Percentiles rank a stretch among this genome's conserved stretches.
phyloP scores from a whole-genome alignment of 2,888 invertebrate species.

The Drosophila fungiperda region DNA sequence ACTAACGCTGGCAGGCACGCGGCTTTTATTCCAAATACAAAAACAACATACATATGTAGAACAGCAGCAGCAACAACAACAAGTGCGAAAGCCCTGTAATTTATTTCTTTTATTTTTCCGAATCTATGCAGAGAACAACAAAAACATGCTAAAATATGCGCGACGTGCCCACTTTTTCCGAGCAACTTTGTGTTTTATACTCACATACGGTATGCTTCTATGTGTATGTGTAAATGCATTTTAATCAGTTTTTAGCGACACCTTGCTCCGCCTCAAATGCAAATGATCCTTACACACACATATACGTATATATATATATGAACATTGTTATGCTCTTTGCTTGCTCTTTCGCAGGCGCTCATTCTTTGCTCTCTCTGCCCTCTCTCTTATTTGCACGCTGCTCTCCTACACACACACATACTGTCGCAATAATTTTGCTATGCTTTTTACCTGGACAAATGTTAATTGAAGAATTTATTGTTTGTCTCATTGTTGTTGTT shows the following conservation, averaged over 20 bases:
- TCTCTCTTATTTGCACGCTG: conserved; percentile 25
- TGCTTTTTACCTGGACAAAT: conserved; percentile 78
- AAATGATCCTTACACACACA: conserved; percentile 71
- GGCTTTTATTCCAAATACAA: conserved; percentile 74
- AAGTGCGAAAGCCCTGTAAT: conserved; percentile 58
- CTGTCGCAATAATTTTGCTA: conserved; percentile 48
- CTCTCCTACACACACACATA: conserved; percentile 22
- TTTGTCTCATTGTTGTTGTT: conserved; percentile 75
- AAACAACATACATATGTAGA: conserved; percentile 67
- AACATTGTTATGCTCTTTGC: conserved; percentile 45
- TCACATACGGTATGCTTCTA: neutral
- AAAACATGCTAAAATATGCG: conserved; percentile 67
- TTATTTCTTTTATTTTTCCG: conserved; percentile 44
- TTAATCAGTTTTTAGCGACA: conserved; percentile 73
- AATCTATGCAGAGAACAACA: conserved; percentile 65
- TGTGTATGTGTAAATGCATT: conserved; percentile 66
- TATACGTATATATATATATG: conserved; percentile 28
- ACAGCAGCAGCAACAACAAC: conserved; percentile 63
- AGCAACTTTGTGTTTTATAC: conserved; percentile 49
- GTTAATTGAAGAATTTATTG: conserved; percentile 82
- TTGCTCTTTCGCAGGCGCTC: conserved; percentile 12
- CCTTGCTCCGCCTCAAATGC: conserved; percentile 75
- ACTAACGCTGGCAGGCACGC: conserved; percentile 76
- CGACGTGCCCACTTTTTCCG: conserved; percentile 80
- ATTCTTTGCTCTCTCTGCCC: conserved; percentile 40